Conservation (phyloP, 2,888 invertebrate species). For the Drosophila incognita region DNA sequence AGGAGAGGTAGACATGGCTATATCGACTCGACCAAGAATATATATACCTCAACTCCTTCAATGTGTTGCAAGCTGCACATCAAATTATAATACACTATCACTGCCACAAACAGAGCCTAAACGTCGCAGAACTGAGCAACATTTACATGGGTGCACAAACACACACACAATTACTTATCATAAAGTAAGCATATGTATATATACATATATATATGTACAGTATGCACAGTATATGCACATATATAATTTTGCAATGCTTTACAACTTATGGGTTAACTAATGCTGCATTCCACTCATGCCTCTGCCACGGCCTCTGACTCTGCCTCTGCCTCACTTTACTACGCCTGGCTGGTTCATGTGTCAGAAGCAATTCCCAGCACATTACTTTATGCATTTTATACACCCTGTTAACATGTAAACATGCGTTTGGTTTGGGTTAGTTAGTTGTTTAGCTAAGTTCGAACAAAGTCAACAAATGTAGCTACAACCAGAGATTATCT, state of each 20-base stretch:
- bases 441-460: not conserved
- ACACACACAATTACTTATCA: not conserved
- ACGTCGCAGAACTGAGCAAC: constrained; percentile 54
- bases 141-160: constrained; percentile 44
- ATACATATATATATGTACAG: not conserved
- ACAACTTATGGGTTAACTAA: not conserved
- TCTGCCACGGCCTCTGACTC: not conserved
- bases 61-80: not conserved
- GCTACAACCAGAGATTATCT: not conserved
- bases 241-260: not conserved
- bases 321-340: constrained; percentile 10
- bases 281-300: not conserved
- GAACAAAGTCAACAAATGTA: not conserved
- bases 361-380: constrained; percentile 56
- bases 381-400: constrained; percentile 46
- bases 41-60: not conserved
- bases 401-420: constrained; percentile 12
- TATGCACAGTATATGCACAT: too few species aligned
- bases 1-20: not conserved
- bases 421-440: not conserved
- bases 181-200: constrained; percentile 11
- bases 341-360: constrained; percentile 38
- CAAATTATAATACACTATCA: not conserved
- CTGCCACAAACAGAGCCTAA: constrained; percentile 1
- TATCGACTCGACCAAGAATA: not conserved